Percentiles rank a stretch among this genome's conserved stretches.
phyloP scores from a whole-genome alignment of 2,888 invertebrate species.

The Masnerella sp. region DNA sequence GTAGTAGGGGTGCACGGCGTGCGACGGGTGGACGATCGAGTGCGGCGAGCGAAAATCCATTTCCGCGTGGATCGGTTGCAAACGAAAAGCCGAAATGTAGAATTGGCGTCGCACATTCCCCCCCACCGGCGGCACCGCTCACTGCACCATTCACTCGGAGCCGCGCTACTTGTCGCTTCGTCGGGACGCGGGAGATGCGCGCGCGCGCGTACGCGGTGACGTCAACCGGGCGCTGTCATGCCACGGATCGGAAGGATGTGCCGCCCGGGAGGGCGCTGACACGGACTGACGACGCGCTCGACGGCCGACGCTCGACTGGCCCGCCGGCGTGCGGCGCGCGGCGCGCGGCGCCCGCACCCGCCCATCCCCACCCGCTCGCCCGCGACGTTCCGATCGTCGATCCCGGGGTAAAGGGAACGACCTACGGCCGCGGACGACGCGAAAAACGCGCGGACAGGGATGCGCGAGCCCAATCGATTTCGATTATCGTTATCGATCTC shows the following conservation, averaged over 20 bases:
- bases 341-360: conserved; percentile 63
- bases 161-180: conserved; percentile 9
- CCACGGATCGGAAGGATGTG: conserved; percentile 27
- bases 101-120: conserved; percentile 34
- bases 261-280: too few relatives aligned
- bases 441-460: conserved; percentile 2
- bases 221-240: conserved; percentile 55
- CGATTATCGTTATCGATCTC: too few relatives aligned
- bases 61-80: conserved; percentile 39
- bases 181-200: conserved; percentile 27
- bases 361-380: conserved; percentile 50
- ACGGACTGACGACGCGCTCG: conserved; percentile 62
- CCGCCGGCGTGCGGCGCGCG: conserved; percentile 3
- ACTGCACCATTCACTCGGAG: conserved; percentile 44
- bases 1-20: conserved; percentile 74
- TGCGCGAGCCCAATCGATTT: too few relatives aligned
- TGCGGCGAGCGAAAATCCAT: conserved; percentile 77
- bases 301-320: conserved; percentile 61
- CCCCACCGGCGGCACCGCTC: conserved; percentile 19
- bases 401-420: conserved; percentile 48
- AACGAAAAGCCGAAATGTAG: conserved; percentile 31
- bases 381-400: conserved; percentile 65
- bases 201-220: conserved; percentile 46
- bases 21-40: conserved; percentile 74
- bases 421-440: conserved; percentile 1